Evolutionary conservation across 2,797 vertebrate species (phyloP).

Genomic region (Coccyzus lansbergi): DNA sequence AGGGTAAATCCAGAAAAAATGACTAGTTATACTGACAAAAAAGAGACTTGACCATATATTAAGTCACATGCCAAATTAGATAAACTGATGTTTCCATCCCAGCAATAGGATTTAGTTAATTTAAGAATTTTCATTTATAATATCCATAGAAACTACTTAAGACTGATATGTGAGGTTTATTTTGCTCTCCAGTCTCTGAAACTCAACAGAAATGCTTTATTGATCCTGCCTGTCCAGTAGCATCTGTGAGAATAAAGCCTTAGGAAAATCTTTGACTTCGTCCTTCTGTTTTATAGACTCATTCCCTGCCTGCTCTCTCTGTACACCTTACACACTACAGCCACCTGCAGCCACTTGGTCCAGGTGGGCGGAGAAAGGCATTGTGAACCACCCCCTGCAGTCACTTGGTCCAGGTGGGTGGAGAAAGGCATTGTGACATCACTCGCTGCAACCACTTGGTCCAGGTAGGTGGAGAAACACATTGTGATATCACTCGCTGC

Average conservation of each 20-base stretch:
- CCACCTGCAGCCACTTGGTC: too few species aligned
- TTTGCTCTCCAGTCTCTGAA: not conserved
- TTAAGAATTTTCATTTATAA: not conserved
- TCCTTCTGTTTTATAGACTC: not conserved
- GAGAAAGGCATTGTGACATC: too few species aligned
- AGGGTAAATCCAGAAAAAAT: not conserved
- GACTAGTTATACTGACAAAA: not conserved
- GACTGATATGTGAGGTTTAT: fast-evolving
- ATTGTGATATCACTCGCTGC: fast-evolving
- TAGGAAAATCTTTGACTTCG: not conserved
- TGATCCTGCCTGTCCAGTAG: not conserved
- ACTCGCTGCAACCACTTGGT: too few species aligned
- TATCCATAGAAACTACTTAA: not conserved
- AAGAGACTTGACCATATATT: not conserved
- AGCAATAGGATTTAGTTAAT: not conserved
- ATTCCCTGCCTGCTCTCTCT: too few species aligned
- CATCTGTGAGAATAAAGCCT: not conserved
- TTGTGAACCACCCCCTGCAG: too few species aligned
- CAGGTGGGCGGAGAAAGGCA: too few species aligned
- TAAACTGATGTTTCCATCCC: not conserved
- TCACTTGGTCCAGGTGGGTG: too few species aligned
- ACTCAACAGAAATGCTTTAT: not conserved
- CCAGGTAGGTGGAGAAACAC: too few species aligned
- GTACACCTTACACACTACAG: too few species aligned
- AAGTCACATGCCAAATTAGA: not conserved